A percentile compares a stretch with the other conserved stretches of the same genome.
These are phyloP conservation scores for Trogon surrucura DNA, from an alignment of 2,113 vertebrate genomes.

Conservation along the genomic window DNA sequence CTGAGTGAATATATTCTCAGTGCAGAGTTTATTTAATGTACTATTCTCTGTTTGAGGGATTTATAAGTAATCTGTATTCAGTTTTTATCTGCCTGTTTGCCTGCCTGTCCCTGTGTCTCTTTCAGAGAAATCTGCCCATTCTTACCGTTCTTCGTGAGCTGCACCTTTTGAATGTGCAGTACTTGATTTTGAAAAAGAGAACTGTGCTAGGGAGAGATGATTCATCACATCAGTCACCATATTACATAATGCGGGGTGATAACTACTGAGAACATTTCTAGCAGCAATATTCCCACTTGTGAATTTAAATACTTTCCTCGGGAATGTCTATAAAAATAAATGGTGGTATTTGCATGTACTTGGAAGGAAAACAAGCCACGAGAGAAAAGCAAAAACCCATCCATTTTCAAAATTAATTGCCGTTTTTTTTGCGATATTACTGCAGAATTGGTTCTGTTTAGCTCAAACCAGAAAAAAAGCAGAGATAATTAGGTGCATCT, in stretches of 20 bases:
- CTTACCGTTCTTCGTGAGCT: background rate
- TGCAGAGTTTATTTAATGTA: background rate
- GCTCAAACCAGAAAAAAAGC: background rate
- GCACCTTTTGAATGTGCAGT: background rate
- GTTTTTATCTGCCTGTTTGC: background rate
- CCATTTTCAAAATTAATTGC: background rate
- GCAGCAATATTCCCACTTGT: background rate
- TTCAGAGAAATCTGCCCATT: background rate
- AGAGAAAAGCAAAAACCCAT: background rate
- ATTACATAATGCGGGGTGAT: background rate
- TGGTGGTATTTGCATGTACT: background rate
- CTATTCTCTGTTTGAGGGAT: background rate
- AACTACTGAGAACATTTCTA: background rate
- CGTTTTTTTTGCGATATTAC: background rate
- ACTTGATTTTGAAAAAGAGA: background rate
- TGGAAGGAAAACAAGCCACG: background rate
- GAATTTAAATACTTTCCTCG: background rate
- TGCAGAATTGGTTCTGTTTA: background rate
- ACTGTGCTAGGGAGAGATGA: background rate
- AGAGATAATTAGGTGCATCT: background rate
- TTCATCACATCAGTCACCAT: background rate
- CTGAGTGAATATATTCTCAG: background rate
- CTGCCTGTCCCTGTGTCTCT: background rate
- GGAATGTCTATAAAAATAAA: background rate
- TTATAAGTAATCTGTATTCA: background rate